A percentile compares a stretch with the other conserved stretches of the same genome.
These are phyloP conservation scores for Rhynchotus rufescens DNA, from an alignment of 2,797 vertebrate species.

Conservation along the genomic window DNA sequence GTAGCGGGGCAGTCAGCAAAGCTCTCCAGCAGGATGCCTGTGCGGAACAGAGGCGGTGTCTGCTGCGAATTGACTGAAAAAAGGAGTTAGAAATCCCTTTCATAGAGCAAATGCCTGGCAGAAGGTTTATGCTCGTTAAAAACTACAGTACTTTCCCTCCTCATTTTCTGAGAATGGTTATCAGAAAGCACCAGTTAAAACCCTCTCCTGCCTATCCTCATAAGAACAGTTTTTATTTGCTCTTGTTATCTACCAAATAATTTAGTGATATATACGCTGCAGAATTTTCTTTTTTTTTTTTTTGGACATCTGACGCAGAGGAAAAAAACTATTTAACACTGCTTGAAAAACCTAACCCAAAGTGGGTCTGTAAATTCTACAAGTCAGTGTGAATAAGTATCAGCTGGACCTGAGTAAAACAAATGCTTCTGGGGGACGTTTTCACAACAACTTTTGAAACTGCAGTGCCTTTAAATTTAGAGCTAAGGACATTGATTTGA, in stretches of 20 bases:
- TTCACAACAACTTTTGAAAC: constrained; percentile 66
- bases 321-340: constrained; percentile 55
- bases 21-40: constrained; percentile 57
- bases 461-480: constrained; percentile 78
- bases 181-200: constrained; percentile 44
- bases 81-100: constrained; percentile 45
- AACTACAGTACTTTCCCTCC: constrained; percentile 44
- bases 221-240: constrained; percentile 20
- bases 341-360: constrained; percentile 44
- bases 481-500: constrained; percentile 64
- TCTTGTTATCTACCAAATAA: constrained; percentile 37
- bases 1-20: constrained; percentile 61
- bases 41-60: constrained; percentile 35
- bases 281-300: neutral
- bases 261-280: constrained; percentile 26
- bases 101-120: constrained; percentile 44
- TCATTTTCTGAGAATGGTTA: constrained; percentile 46
- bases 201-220: neutral
- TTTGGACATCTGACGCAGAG: constrained; percentile 54
- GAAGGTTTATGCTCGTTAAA: constrained; percentile 60
- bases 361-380: constrained; percentile 47
- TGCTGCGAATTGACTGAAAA: constrained; percentile 56
- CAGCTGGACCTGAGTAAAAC: constrained; percentile 75
- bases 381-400: constrained; percentile 53
- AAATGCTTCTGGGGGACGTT: constrained; percentile 70